Evolutionary conservation across 2,113 vertebrate genomes (phyloP), one percentile per base, ranked within the genome.

Genomic region (Ailurus styani): DNA sequence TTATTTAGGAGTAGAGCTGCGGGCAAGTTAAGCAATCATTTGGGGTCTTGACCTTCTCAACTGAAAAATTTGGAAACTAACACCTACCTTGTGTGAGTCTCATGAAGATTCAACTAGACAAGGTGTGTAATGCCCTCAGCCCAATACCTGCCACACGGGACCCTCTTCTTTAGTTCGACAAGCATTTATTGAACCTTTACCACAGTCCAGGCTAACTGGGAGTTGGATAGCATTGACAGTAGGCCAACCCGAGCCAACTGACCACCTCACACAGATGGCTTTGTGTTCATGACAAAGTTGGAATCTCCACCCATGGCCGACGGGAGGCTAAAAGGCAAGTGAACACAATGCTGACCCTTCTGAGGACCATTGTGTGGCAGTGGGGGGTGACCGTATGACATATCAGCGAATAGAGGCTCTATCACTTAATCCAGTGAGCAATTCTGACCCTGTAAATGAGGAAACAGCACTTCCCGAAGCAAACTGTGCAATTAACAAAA

Each of bases 381-480:
- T 6, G 6, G 14, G 55, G 40, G 47, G 87, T n/a, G 34, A 23
- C 2, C 1, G 0, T 7, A 6, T 31, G 83, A 64, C 12, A 37
- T 13, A 14, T 34, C n/a, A 42, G 6, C 50, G 29, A 10, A 6
- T 5, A 93, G 42, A 57, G 23, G 2, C 18, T 95, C 0, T 23
- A 47, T 81, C 7, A 0, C 8, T 86, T 86, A 78, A 79, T 17
- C 72, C 42, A 83, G 94, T 42, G 17, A 87, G 34, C 21, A 82
- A 21, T 0, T 8, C 29, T 37, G 21, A n/a, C 81, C 0, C 0
- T 62, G 11, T 5, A 20, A 72, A 29, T 27, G 17, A 64, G 50
- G 23, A 7, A 66, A 14, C 17, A 54, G 85, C n/a, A 95, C 66
- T 82, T 55, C 52, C 10, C 89, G 52, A 40, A 45, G 27, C 17